Evolutionary conservation across 2,113 vertebrate genomes (phyloP).

Genomic region (Stegostoma tigrinum): DNA sequence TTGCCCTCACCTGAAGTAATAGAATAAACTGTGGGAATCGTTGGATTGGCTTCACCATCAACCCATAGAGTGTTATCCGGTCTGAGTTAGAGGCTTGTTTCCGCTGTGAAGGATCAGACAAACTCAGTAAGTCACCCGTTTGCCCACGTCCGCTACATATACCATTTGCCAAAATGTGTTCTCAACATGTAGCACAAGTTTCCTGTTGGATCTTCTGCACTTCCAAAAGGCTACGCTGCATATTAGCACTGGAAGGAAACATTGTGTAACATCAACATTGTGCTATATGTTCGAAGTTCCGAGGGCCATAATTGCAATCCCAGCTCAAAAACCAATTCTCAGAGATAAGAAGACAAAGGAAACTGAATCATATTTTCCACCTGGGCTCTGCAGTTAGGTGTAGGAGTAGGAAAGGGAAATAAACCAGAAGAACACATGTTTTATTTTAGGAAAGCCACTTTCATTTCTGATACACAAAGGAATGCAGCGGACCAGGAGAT

Average conservation of each 20-base stretch:
- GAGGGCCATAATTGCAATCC: not conserved
- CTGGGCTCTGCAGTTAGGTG: too few species aligned
- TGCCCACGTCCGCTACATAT: not conserved
- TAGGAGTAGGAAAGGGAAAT: not conserved
- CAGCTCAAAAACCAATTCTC: not conserved
- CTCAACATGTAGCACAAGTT: not conserved
- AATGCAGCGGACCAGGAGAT: not conserved
- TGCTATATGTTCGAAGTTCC: not conserved
- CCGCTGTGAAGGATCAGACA: conserved; percentile 55
- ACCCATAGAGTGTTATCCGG: conserved; percentile 85
- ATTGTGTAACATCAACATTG: not conserved
- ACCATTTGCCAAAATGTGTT: too few species aligned
- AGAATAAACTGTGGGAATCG: conserved; percentile 95
- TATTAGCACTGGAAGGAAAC: not conserved
- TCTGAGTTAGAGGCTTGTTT: conserved; percentile 81
- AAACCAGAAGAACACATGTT: not conserved
- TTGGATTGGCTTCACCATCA: conserved; percentile 97
- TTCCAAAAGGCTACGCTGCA: not conserved
- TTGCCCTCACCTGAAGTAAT: conserved; percentile 73
- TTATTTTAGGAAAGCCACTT: not conserved
- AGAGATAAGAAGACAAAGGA: not conserved
- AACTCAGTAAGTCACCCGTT: not conserved
- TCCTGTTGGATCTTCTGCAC: not conserved
- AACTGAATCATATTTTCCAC: not conserved
- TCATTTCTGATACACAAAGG: not conserved